phyloP scores from a whole-genome alignment of 2,888 invertebrate species.

The Ennomos erosarius region DNA sequence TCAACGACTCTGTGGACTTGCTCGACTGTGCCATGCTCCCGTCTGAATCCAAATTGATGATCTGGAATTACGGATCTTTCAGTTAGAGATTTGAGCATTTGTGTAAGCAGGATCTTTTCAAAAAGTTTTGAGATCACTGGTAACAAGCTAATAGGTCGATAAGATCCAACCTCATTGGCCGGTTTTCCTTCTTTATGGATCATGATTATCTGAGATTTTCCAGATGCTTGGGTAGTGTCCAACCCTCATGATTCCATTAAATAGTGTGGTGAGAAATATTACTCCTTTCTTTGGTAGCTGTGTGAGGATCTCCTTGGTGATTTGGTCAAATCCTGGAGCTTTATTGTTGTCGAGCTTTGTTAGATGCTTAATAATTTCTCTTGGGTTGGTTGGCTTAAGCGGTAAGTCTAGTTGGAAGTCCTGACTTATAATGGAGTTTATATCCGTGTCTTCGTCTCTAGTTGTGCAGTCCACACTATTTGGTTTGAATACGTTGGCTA shows the following conservation, averaged over 20 bases:
- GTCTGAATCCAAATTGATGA: neutral
- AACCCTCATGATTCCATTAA: neutral
- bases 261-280: neutral
- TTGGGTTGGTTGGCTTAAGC: too few species aligned
- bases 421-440: too few species aligned
- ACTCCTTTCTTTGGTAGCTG: neutral
- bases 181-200: constrained; percentile 2
- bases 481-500: too few species aligned
- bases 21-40: neutral
- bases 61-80: neutral
- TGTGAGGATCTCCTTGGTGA: too few species aligned
- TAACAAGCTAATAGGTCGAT: neutral
- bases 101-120: too few species aligned
- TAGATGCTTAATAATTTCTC: too few species aligned
- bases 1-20: neutral
- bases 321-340: too few species aligned
- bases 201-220: constrained; percentile 8
- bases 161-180: neutral
- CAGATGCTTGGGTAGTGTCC: neutral
- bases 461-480: too few species aligned
- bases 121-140: neutral
- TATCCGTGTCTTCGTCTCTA: too few species aligned
- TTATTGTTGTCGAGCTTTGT: too few species aligned
- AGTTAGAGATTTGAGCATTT: too few species aligned
- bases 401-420: too few species aligned